Base-by-base conservation (phyloP, 2,113 vertebrate species). In the Actinemys pallida region DNA sequence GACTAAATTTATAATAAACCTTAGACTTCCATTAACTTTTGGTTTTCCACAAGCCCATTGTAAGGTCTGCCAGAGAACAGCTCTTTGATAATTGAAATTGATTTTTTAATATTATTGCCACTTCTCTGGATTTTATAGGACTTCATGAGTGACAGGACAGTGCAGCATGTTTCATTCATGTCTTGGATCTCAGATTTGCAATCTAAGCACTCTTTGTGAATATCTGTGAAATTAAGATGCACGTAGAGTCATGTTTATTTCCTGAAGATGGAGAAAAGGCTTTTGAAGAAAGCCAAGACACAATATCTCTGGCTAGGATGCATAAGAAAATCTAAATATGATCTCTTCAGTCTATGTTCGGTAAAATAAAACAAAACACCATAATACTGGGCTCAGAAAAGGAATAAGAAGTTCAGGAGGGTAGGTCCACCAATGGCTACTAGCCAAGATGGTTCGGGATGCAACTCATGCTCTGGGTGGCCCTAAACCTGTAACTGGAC, bases 81-180 rank as follows among this genome's bases (percentile, higher is more conserved):
- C 16, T 90, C 20, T 79, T 90, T 83, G 91, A 42, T 86, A 93
- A 95, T 92, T 84, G 90, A 94, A 96, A 96, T 62, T 86, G 90
- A 87, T 89, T 92, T 93, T 96, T 91, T 84, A 90, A 84, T 93
- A 81, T 75, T 88, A 86, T 69, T 79, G 82, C 56, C 82, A 93
- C 82, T 92, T 96, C 80, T 88, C 62, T 49, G 86, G 47, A 62
- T 92, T 90, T 89, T 89, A 78, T 80, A 92, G 89, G 86, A 50
- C 59, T 0, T 1, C 45, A 11, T 12, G 25, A 3, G 16, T 29
- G 75, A 87, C 14, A 42, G 42, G 69, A 79, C 81, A 93, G 42
- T 69, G 35, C 75, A 54, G 16, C 12, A 6, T 45, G 79, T 84
- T 91, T 82, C 52, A 39, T 76, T 94, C 90, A 54, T 88, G 88